phyloP scores from a whole-genome alignment of 2,113 vertebrate species.

The Spheniscus mendiculus region DNA sequence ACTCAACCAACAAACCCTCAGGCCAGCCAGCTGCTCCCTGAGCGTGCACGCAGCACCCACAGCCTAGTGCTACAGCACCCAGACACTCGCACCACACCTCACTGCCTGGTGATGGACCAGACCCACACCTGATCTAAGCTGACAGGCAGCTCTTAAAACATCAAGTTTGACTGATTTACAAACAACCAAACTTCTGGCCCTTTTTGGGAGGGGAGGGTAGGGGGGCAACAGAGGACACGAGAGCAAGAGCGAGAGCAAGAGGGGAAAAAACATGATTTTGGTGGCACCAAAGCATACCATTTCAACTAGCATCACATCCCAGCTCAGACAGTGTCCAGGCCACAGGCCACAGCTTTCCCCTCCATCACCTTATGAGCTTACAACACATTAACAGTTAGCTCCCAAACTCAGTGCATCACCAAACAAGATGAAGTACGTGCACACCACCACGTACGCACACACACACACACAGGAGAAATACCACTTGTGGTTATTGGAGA shows the following conservation, averaged over 20 bases:
- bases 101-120: neutral
- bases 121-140: neutral
- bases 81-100: neutral
- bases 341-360: neutral
- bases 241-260: neutral
- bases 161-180: neutral
- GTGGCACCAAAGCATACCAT: neutral
- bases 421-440: neutral
- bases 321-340: neutral
- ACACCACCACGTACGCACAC: no score
- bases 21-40: no score
- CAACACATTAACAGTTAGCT: neutral
- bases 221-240: neutral
- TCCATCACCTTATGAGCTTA: neutral
- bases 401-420: neutral
- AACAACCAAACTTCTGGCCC: neutral
- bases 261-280: neutral
- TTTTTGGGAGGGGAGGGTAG: neutral
- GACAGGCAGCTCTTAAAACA: neutral
- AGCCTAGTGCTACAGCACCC: neutral
- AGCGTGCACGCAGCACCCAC: neutral
- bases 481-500: neutral
- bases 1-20: rapidly evolving
- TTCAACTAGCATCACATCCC: neutral
- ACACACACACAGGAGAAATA: neutral